Evolutionary conservation across 2,888 invertebrate species (phyloP).

Genomic region (Phymatocera aterrima): DNA sequence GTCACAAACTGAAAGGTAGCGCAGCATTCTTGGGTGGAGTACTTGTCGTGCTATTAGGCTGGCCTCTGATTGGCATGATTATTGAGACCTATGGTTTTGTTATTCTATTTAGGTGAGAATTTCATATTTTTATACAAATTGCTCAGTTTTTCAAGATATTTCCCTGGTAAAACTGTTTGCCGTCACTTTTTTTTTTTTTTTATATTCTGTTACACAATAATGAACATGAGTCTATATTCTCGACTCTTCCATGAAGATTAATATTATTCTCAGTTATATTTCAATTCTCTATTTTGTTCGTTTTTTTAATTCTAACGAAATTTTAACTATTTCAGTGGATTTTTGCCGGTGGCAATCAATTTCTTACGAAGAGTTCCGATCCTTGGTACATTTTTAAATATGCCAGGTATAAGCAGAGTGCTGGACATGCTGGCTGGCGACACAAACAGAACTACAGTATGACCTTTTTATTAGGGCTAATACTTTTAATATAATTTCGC

Average conservation of each 20-base stretch:
- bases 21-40: slow-evolving; percentile 95
- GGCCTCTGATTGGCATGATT: slow-evolving; percentile 97
- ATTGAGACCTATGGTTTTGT: slow-evolving; percentile 98
- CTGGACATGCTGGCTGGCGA: slow-evolving; percentile 90
- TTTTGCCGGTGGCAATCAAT: slow-evolving; percentile 97
- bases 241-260: no score
- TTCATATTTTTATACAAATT: neutral
- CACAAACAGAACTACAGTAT: slow-evolving; percentile 89
- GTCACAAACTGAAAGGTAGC: slow-evolving; percentile 95
- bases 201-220: no score
- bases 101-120: slow-evolving; percentile 83
- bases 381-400: slow-evolving; percentile 90
- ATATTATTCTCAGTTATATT: no score
- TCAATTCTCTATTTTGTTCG: no score
- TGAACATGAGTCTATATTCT: no score
- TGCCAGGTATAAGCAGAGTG: slow-evolving; percentile 93
- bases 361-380: slow-evolving; percentile 96
- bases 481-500: slow-evolving; percentile 47
- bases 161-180: neutral
- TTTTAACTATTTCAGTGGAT: slow-evolving; percentile 84
- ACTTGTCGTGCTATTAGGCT: slow-evolving; percentile 92
- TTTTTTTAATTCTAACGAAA: no score
- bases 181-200: neutral
- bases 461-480: slow-evolving; percentile 69
- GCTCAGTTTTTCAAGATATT: neutral